phyloP scores from a whole-genome alignment of 2,797 vertebrate genomes.

The Acanthiza pusilla region DNA sequence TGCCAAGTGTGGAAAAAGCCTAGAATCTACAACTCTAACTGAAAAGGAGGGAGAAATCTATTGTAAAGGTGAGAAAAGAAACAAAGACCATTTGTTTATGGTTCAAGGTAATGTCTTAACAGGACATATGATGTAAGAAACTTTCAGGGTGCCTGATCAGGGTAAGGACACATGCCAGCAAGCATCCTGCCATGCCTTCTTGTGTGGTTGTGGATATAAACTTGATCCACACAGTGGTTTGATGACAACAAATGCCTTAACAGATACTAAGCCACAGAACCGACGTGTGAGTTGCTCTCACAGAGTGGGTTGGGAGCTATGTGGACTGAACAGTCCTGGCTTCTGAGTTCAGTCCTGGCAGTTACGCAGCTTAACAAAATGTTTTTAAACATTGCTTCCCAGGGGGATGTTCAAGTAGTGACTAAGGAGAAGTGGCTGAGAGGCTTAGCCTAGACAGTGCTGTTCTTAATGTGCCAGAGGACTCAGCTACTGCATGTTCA shows the following conservation, averaged over 20 bases:
- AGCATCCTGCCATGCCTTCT: not conserved
- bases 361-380: not conserved
- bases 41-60: conserved; percentile 97
- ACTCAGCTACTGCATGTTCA: not conserved
- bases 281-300: rapidly evolving
- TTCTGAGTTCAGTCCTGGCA: not conserved
- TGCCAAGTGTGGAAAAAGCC: conserved; percentile 93
- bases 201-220: rapidly evolving
- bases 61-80: conserved; percentile 87
- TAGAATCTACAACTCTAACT: conserved; percentile 93
- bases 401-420: not conserved
- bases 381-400: not conserved
- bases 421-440: rapidly evolving
- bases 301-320: not conserved
- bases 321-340: rapidly evolving
- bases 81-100: not conserved
- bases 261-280: not conserved
- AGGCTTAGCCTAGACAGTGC: not conserved
- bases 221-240: not conserved
- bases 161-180: not conserved
- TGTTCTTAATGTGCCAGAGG: not conserved
- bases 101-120: not conserved
- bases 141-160: not conserved
- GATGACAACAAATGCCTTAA: not conserved
- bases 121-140: not conserved